Base-by-base conservation (phyloP, 2,797 vertebrate genomes). In the Meda fulgida region DNA sequence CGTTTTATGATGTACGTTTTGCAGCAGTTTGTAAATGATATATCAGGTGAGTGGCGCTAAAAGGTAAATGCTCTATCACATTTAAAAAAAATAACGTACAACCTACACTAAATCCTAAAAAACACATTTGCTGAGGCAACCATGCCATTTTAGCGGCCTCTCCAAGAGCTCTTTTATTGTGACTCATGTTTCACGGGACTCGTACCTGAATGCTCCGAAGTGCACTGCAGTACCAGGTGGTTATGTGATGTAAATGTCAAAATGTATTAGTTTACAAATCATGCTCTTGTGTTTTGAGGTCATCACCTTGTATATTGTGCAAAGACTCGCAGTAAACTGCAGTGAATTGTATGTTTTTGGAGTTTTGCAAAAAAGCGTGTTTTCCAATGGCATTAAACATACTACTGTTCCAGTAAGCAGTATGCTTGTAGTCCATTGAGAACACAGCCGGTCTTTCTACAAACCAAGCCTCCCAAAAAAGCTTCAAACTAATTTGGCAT, bases 401-500 rank as follows among this genome's bases (percentile, higher is more conserved):
- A 29, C 4, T 73, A 9, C 11, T 38, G 5, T 58, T 31, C 16
- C 29, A 53, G 46, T 34, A 46, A 21, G 18, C 29, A 53, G n/a
- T 26, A 21, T 34, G 46, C 26, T 13, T 36, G 10, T 16, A 55
- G 36, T 26, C 53, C 13, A 2, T 58, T 77, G 21, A 26, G 14
- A 77, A 60, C 53, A 40, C 21, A 55, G 6, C 19, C 11, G 10
- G 29, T 21, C 29, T 76, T 23, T 55, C 53, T 36, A 23, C 1
- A 6, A 40, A 43, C 55, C 76, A 63, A 65, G 40, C n/a, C 8
- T 43, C 55, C 76, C 5, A 29, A 43, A 76, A 55, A 31, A 72
- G 19, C 66, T 69, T 69, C 7, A 26, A 70, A 84, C 23, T 69
- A 76, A 31, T 67, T 78, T 79, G 38, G n/a, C 48, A 78, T 84